Evolutionary conservation across 2,113 vertebrate species (phyloP), one percentile per base, ranked within the genome.

Genomic region (Paradoxurus hermaphroditus): DNA sequence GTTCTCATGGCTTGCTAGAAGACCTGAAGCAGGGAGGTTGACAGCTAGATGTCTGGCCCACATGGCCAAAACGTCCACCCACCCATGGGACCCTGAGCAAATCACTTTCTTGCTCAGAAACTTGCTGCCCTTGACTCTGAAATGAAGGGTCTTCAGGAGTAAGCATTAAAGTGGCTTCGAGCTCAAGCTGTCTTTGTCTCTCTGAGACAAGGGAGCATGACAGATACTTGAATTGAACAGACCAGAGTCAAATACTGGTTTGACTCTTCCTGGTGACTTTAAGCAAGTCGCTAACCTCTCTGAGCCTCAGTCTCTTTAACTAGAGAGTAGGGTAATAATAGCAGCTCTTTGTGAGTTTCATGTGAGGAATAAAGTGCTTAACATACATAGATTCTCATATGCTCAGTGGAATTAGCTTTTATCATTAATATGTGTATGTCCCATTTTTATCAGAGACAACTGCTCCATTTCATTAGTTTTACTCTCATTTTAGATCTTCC

Each of bases 371-470:
- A 68, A 78, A 90, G 86, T 86, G 19, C 46, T 96, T 95, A 86
- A 29, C 19, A 84, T 46, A 77, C 5, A 49, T 15, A 88, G 67
- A 83, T 46, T 89, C n/a, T 88, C 34, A 72, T 73, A 39, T 85
- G 84, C 27, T 92, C 21, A 51, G 25, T 92, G 79, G 70, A 88
- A 79, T 95, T 83, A 70, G 46, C 27, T 94, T 84, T 92, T 70
- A 73, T 34, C 41, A 81, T 84, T 96, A 85, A 62, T 94, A 53
- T 41, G 7, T 72, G n/a, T 92, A 27, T 87, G n/a, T 92, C 87
- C 36, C 10, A 49, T 91, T 94, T 96, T 94, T 85, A 36, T 65
- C 31, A 15, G 53, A 94, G 70, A n/a, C 6, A 90, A 23, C 70
- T 87, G 44, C 29, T 70, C 25, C 14, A 34, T 89, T 91, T 75